phyloP scores from a whole-genome alignment of 2,113 vertebrate species.

The Pachypanchax playfairii region DNA sequence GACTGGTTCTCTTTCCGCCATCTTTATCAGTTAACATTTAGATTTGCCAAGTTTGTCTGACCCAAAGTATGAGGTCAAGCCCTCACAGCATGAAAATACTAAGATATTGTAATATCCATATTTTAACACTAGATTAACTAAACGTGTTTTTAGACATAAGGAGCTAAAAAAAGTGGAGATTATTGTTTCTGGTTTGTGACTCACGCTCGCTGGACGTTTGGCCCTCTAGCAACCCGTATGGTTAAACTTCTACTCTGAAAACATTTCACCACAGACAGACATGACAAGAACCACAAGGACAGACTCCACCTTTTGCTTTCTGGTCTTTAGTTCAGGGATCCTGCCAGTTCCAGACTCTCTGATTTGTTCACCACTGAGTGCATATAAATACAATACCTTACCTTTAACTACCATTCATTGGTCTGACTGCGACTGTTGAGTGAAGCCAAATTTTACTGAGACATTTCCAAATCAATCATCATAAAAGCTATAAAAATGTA shows the following conservation, averaged over 20 bases:
- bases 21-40: too few relatives aligned
- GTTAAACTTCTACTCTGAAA: slow-evolving; percentile 39
- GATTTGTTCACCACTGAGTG: background rate
- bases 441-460: too few relatives aligned
- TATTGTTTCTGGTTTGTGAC: slow-evolving; percentile 35
- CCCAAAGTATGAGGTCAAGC: slow-evolving; percentile 16
- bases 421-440: background rate
- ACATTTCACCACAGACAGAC: slow-evolving; percentile 29
- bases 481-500: too few relatives aligned
- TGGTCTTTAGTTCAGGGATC: background rate
- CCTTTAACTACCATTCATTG: background rate
- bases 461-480: too few relatives aligned
- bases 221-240: slow-evolving; percentile 37
- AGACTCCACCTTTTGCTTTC: slow-evolving; percentile 42
- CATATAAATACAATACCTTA: background rate
- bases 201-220: slow-evolving; percentile 56
- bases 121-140: background rate
- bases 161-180: slow-evolving; percentile 4
- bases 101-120: slow-evolving; percentile 28
- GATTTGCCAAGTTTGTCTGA: too few relatives aligned
- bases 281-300: slow-evolving; percentile 26
- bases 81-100: slow-evolving; percentile 21
- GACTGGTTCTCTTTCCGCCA: too few relatives aligned
- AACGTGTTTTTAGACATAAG: background rate
- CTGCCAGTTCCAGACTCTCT: background rate